Percentiles rank a stretch among this genome's conserved stretches.
phyloP scores from a whole-genome alignment of 2,888 invertebrate genomes.

The Drosophila sordidapex region DNA sequence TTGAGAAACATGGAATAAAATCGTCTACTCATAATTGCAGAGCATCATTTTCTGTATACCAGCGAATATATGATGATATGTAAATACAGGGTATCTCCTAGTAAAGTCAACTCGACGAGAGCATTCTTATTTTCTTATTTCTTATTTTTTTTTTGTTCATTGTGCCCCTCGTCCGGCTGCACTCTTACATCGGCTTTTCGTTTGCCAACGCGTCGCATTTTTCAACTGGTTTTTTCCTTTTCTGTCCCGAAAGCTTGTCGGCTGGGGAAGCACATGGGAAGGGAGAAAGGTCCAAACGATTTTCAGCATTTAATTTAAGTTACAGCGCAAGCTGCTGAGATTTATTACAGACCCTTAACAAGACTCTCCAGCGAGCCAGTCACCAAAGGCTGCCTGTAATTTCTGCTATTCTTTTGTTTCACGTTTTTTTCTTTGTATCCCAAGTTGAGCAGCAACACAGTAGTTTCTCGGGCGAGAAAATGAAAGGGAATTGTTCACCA shows the following conservation, averaged over 20 bases:
- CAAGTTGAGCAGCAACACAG: constrained; percentile 16
- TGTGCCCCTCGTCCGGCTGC: constrained; percentile 55
- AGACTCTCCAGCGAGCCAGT: constrained; percentile 33
- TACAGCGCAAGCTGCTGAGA: constrained; percentile 76
- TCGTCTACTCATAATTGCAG: background rate
- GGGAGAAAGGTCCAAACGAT: constrained; percentile 62
- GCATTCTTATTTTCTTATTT: background rate
- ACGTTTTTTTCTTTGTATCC: constrained; percentile 6
- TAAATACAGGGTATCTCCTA: background rate
- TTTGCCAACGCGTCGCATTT: constrained; percentile 55
- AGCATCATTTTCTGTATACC: background rate
- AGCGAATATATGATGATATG: background rate
- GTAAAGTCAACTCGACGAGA: background rate
- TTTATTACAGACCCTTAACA: constrained; percentile 80
- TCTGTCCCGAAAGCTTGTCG: constrained; percentile 25
- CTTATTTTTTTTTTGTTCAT: constrained; percentile 22
- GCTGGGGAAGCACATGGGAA: background rate
- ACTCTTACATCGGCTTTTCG: constrained; percentile 43
- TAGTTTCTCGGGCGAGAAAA: constrained; percentile 32
- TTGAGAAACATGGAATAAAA: background rate
- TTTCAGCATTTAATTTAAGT: constrained; percentile 82
- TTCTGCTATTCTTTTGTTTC: constrained; percentile 34
- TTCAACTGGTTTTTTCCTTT: constrained; percentile 55
- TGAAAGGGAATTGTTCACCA: constrained; percentile 10
- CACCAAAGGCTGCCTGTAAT: constrained; percentile 25